Conservation (phyloP, 2,888 invertebrate genomes). For the Oscheius onirici region DNA sequence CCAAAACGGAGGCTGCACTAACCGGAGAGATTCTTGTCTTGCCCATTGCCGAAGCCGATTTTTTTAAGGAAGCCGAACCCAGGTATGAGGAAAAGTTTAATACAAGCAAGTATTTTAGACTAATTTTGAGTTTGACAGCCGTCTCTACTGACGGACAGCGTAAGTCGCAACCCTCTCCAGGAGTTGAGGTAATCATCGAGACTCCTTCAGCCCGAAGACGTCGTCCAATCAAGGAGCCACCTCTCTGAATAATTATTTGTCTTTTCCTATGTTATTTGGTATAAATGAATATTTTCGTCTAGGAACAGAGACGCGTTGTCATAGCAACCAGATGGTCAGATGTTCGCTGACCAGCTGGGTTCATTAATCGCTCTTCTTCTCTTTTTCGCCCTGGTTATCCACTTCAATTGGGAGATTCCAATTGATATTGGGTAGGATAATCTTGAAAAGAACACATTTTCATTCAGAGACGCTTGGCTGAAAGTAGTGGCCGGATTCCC, state of each 20-base stretch:
- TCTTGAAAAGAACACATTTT: too few species aligned
- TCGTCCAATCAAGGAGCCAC: conserved; percentile 26
- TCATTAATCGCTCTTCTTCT: neutral
- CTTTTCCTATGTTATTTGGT: neutral
- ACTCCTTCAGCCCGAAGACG: neutral
- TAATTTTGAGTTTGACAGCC: neutral
- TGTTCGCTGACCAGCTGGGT: neutral
- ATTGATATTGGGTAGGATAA: conserved; percentile 10
- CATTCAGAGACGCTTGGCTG: neutral
- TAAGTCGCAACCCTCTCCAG: conserved; percentile 8
- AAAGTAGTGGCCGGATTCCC: conserved; percentile 6
- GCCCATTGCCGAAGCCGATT: conserved; percentile 1
- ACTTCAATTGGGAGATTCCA: conserved; percentile 13
- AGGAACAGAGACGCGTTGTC: neutral
- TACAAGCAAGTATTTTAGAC: neutral
- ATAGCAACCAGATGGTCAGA: conserved; percentile 5
- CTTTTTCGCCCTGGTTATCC: neutral
- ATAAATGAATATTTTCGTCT: neutral
- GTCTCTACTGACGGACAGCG: conserved; percentile 11
- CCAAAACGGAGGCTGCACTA: neutral
- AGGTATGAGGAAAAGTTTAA: neutral
- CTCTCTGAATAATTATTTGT: conserved; percentile 11
- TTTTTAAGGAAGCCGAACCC: conserved; percentile 1
- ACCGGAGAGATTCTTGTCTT: conserved; percentile 6
- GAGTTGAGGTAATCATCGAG: conserved; percentile 11